These are phyloP conservation scores for Gallinago jamesoni DNA, from an alignment of 2,113 vertebrate species.

Conservation along the genomic window DNA sequence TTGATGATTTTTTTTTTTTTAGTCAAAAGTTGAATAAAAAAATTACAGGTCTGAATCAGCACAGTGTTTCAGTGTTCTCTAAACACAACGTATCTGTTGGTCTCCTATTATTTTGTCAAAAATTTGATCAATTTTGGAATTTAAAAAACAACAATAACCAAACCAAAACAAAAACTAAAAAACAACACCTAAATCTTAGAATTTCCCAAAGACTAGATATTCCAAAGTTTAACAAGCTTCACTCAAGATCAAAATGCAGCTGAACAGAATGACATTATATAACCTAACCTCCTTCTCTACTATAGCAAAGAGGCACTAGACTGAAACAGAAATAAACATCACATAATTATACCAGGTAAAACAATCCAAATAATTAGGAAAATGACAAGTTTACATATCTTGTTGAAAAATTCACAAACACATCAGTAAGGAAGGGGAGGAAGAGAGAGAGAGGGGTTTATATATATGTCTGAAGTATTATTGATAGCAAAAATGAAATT, in stretches of 20 bases:
- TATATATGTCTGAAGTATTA: neutral
- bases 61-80: neutral
- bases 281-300: neutral
- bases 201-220: neutral
- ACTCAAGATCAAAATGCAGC: neutral
- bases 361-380: neutral
- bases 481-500: conserved; percentile 21
- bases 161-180: no score
- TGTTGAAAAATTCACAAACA: neutral
- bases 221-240: neutral
- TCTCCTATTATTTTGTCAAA: neutral
- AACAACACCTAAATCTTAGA: neutral
- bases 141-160: neutral
- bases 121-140: neutral
- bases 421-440: neutral
- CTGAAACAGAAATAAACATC: neutral
- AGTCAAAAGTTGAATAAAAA: neutral
- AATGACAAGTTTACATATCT: neutral
- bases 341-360: neutral
- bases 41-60: neutral
- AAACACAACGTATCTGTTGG: neutral
- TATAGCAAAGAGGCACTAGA: neutral
- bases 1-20: neutral
- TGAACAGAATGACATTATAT: neutral
- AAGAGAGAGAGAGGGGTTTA: neutral